Evolutionary conservation across 2,888 invertebrate species (phyloP).

Genomic region (Phyllotreta striolata): DNA sequence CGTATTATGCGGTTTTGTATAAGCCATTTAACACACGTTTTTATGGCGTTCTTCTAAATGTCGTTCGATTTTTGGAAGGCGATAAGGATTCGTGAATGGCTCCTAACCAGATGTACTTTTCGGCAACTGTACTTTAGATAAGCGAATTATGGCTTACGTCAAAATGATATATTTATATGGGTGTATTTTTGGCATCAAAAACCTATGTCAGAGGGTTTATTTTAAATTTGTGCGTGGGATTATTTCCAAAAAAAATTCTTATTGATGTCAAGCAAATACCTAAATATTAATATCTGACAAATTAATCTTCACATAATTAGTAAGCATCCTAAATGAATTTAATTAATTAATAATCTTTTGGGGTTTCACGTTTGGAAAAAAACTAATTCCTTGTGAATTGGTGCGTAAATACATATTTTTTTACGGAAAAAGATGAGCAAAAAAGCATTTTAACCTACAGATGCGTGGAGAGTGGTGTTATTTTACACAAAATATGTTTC

Average conservation of each 20-base stretch:
- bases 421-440: slow-evolving; percentile 12
- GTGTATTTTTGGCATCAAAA: slow-evolving; percentile 18
- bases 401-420: slow-evolving; percentile 14
- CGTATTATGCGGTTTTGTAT: slow-evolving; percentile 59
- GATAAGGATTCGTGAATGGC: slow-evolving; percentile 39
- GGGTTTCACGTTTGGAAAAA: slow-evolving; percentile 12
- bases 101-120: slow-evolving; percentile 40
- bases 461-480: slow-evolving; percentile 49
- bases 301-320: no score
- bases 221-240: slow-evolving; percentile 4
- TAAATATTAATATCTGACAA: no score
- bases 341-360: slow-evolving; percentile 21
- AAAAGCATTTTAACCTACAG: slow-evolving; percentile 34
- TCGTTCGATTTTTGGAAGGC: slow-evolving; percentile 35
- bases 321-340: neutral
- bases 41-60: slow-evolving; percentile 49
- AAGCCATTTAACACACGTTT: slow-evolving; percentile 61
- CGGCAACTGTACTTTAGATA: slow-evolving; percentile 42
- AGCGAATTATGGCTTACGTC: slow-evolving; percentile 40
- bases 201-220: neutral
- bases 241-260: neutral
- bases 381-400: slow-evolving; percentile 13
- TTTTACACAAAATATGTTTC: slow-evolving; percentile 61
- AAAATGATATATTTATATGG: slow-evolving; percentile 36
- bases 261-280: no score